Evolutionary conservation across 2,797 vertebrate species (phyloP), one percentile per base, ranked within the genome.

Genomic region (Antennarius maculatus): DNA sequence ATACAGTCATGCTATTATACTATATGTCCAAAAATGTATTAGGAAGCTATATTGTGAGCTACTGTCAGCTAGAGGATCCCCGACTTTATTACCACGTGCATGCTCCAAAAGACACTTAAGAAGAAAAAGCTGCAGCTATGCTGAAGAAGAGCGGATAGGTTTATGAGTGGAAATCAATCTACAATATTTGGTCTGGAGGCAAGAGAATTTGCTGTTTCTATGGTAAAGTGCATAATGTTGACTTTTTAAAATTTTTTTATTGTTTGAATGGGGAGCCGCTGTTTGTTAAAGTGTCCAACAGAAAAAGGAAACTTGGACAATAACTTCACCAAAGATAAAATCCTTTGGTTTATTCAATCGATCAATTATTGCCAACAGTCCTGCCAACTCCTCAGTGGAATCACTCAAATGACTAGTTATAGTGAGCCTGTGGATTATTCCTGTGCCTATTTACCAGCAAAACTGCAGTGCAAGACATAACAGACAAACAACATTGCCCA

Each of bases 1-100:
- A 90, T 89, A 88, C 77, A 89, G 56, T 92, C 96, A 95, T 95
- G 96, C 96, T 93, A 87, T 80, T 88, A 92, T 84, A 89, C 70
- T 82, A 80, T 80, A 79, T 77, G 75, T 92, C 77, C 87, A 88
- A 89, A 88, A 93, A 92, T 87, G 77, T 87, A 91, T 90, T 84
- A 84, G 74, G 87, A 93, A 94, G 93, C 90, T 29, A 91, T 73
- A 88, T 69, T 84, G 88, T 87, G 94, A 86, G 90, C 92, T 88
- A 94, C 91, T 69, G 70, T 84, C 69, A 70, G 89, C 90, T 92
- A 93, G 88, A 88, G 88, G 77, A 88, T 87, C 77, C 75, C 71
- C 79, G 70, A 73, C 74, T 74, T 83, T 77, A 74, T 66, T 88
- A 86, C 56, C 65, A 75, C 81, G 76, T 85, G 81, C 93, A 94